Evolutionary conservation across 35 echinoderm and acorn worm genomes (phyloP).

Genomic region (Acanthaster planci): DNA sequence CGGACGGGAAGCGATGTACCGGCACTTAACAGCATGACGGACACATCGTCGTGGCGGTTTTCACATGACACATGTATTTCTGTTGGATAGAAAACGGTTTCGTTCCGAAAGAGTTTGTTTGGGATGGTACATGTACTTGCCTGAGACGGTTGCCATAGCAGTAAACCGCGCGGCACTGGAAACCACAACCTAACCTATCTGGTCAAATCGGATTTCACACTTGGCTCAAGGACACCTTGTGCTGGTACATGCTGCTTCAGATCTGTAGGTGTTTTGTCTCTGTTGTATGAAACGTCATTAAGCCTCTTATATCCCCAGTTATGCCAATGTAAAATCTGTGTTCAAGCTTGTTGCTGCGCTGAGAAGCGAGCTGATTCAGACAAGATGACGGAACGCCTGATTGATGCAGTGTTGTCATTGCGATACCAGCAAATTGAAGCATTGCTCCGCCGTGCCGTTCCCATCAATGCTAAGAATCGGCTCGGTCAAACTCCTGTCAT

Average conservation of each 20-base stretch:
- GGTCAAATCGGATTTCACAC: background rate
- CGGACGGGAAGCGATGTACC: background rate
- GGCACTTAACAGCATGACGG: background rate
- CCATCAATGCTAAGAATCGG: slow-evolving; percentile 48
- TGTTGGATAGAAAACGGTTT: background rate
- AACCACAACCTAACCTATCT: background rate
- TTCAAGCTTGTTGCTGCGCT: background rate
- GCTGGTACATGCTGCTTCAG: background rate
- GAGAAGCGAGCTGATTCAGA: background rate
- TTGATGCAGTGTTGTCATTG: slow-evolving; percentile 56
- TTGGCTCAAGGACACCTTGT: background rate
- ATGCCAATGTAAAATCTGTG: background rate
- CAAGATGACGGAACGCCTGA: slow-evolving; percentile 64
- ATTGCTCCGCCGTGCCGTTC: slow-evolving; percentile 50
- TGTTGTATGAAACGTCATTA: background rate
- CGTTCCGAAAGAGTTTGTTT: background rate
- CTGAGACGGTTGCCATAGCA: background rate
- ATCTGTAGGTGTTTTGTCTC: no score
- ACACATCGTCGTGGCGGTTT: background rate
- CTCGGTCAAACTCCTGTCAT: slow-evolving; percentile 69
- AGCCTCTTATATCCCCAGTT: background rate
- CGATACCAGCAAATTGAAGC: slow-evolving; percentile 75
- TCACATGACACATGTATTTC: background rate
- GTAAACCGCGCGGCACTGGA: background rate
- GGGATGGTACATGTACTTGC: background rate